Percentiles rank a stretch among this genome's conserved stretches.
Conservation (phyloP, 2,888 invertebrate genomes). For the Tenthredo mesomela region DNA sequence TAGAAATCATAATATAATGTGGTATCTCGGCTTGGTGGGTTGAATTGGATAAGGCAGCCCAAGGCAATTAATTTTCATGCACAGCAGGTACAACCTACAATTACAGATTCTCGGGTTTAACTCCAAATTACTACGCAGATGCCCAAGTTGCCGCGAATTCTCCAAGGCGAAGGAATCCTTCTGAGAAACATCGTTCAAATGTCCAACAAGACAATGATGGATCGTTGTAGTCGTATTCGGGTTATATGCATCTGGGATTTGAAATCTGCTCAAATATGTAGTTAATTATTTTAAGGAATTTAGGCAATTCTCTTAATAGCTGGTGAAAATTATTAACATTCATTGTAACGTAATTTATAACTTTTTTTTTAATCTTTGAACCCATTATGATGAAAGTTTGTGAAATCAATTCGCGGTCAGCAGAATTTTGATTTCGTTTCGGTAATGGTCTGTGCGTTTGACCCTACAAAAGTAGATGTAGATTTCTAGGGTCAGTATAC, state of each 20-base stretch:
- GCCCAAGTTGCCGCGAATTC: neutral
- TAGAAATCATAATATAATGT: neutral
- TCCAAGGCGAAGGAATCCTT: constrained; percentile 15
- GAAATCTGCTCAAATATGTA: neutral
- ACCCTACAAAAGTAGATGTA: constrained; percentile 10
- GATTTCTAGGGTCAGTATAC: neutral
- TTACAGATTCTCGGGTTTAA: neutral
- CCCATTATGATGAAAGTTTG: neutral
- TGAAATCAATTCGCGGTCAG: neutral
- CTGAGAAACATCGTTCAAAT: constrained; percentile 10
- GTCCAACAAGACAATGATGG: constrained; percentile 16
- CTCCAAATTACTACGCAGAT: neutral
- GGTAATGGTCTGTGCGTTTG: neutral
- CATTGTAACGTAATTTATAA: neutral
- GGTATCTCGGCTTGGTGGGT: neutral
- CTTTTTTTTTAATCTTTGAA: neutral
- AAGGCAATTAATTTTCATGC: neutral
- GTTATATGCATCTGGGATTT: neutral
- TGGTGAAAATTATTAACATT: neutral
- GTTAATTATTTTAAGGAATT: constrained; percentile 6
- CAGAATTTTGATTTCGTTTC: neutral
- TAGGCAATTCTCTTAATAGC: neutral
- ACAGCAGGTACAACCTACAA: neutral
- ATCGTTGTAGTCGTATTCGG: neutral
- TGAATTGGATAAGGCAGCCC: neutral